These are phyloP conservation scores for Ptychobarbus kaznakovi DNA, from an alignment of 2,797 vertebrate species.

Conservation along the genomic window DNA sequence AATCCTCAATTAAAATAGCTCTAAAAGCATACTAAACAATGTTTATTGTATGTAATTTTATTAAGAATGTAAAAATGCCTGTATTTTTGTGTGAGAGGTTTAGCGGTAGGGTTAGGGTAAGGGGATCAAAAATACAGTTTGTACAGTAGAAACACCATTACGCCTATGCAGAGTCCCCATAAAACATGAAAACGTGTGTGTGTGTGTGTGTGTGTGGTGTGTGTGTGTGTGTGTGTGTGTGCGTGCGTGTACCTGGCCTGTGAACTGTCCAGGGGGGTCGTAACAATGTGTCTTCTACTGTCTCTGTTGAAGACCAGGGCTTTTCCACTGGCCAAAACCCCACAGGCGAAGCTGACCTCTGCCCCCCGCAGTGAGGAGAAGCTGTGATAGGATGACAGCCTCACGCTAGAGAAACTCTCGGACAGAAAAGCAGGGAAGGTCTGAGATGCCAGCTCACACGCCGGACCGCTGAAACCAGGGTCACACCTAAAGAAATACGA, in stretches of 20 bases:
- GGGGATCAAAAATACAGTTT: background rate
- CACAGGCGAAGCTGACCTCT: slow-evolving; percentile 96
- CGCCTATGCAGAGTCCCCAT: background rate
- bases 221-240: too few relatives aligned
- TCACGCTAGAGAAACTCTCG: slow-evolving; percentile 90
- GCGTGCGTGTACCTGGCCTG: slow-evolving; percentile 87
- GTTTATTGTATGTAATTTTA: background rate
- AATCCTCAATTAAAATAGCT: background rate
- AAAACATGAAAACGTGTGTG: background rate
- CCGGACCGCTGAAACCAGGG: slow-evolving; percentile 94
- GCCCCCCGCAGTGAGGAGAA: slow-evolving; percentile 96
- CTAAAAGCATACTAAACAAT: background rate
- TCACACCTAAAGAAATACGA: slow-evolving; percentile 84
- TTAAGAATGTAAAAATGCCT: background rate
- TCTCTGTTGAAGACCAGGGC: slow-evolving; percentile 97
- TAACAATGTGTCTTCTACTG: slow-evolving; percentile 91
- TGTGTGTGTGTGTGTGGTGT: too few relatives aligned
- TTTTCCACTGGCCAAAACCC: slow-evolving; percentile 96
- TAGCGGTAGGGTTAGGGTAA: background rate
- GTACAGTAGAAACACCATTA: background rate
- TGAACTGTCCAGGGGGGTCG: slow-evolving; percentile 93
- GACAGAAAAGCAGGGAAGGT: slow-evolving; percentile 95
- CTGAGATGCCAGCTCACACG: slow-evolving; percentile 94
- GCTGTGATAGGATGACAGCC: slow-evolving; percentile 96
- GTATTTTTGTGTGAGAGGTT: background rate